These are phyloP conservation scores for Pangasius larnaudii DNA, from an alignment of 2,797 vertebrate species.

Conservation along the genomic window DNA sequence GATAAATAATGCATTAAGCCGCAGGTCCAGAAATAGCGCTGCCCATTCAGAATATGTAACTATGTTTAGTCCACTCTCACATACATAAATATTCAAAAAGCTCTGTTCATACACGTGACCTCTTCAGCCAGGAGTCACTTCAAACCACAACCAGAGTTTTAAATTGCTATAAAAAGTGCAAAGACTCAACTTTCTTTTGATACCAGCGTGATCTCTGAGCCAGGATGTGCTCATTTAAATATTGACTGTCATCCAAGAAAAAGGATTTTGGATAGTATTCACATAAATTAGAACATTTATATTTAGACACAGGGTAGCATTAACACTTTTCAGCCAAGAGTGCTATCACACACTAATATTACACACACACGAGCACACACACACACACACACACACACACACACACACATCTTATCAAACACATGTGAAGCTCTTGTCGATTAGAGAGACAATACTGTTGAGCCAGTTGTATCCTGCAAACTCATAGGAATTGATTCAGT, in stretches of 20 bases:
- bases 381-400: neutral
- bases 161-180: neutral
- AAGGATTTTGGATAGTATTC: neutral
- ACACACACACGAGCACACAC: neutral
- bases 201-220: neutral
- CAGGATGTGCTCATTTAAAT: neutral
- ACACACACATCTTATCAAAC: neutral
- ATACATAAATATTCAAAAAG: conserved; percentile 7
- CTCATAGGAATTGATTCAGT: neutral
- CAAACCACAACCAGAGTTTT: neutral
- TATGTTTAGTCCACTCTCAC: conserved; percentile 23
- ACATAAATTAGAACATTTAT: neutral
- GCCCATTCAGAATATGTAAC: conserved; percentile 29
- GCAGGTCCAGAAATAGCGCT: conserved; percentile 46
- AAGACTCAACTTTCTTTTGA: neutral
- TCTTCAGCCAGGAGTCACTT: neutral
- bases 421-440: neutral
- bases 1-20: conserved; percentile 55
- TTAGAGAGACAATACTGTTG: neutral
- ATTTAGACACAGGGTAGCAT: neutral
- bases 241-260: conserved; percentile 4
- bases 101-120: neutral
- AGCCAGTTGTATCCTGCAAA: neutral
- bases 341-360: neutral
- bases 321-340: neutral